Evolutionary conservation across 1,140 invertebrate species (phyloP).

Genomic region (Diachasmimorpha longicaudata): DNA sequence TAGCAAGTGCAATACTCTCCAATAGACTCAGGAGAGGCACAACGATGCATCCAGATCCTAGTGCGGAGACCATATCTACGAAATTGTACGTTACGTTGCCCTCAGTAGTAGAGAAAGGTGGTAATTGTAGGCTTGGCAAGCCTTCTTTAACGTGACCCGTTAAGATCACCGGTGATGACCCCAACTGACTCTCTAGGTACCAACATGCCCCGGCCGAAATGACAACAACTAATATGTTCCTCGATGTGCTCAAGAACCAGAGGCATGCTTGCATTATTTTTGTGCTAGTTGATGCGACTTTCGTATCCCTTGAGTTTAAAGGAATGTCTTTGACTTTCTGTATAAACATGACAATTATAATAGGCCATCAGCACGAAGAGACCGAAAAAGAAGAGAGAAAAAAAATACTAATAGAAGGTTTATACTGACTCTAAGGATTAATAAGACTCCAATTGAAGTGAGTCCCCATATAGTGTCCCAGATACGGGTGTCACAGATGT

Average conservation of each 20-base stretch:
- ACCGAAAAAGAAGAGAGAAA: too few relatives aligned
- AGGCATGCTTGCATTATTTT: constrained; percentile 63
- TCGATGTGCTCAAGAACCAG: constrained; percentile 77
- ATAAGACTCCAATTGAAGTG: constrained; percentile 70
- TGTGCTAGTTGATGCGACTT: constrained; percentile 56
- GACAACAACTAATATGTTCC: constrained; percentile 81
- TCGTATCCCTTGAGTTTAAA: constrained; percentile 57
- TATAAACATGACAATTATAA: constrained; percentile 39
- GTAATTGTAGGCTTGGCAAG: constrained; percentile 68
- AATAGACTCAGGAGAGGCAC: constrained; percentile 79
- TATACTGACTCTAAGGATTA: constrained; percentile 70
- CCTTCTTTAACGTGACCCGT: constrained; percentile 76
- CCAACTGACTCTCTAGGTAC: constrained; percentile 65
- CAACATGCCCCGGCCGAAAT: constrained; percentile 72
- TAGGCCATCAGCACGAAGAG: too few relatives aligned
- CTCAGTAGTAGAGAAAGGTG: constrained; percentile 69
- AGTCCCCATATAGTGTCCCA: constrained; percentile 74
- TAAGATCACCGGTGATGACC: constrained; percentile 71
- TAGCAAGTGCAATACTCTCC: constrained; percentile 81
- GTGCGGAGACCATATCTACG: constrained; percentile 69
- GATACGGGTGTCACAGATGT: constrained; percentile 70
- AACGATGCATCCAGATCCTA: constrained; percentile 79
- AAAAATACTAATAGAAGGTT: too few relatives aligned
- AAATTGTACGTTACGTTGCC: constrained; percentile 74
- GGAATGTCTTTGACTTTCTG: constrained; percentile 78